These are phyloP conservation scores for Peucedramus taeniatus DNA, from an alignment of 2,113 vertebrate genomes.

Conservation along the genomic window DNA sequence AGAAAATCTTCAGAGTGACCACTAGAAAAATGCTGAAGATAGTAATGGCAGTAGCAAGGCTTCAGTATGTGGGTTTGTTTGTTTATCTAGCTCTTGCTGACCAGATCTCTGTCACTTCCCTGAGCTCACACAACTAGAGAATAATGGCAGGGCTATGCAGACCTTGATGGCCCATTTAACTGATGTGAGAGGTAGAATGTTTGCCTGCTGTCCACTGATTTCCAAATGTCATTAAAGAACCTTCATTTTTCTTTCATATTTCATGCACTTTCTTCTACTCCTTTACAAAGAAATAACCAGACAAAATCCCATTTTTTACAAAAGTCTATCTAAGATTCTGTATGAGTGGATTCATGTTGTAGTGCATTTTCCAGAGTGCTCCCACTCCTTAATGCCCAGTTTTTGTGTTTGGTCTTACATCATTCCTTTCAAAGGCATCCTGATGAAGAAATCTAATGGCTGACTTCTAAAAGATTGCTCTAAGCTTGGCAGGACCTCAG, in stretches of 20 bases:
- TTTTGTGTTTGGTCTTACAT: conserved; percentile 5
- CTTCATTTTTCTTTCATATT: neutral
- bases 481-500: neutral
- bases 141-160: neutral
- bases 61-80: neutral
- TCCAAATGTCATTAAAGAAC: neutral
- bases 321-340: neutral
- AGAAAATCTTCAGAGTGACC: neutral
- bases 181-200: neutral
- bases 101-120: neutral
- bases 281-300: neutral
- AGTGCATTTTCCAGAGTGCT: neutral
- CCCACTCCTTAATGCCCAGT: neutral
- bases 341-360: neutral
- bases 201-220: neutral
- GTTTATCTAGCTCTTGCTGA: neutral
- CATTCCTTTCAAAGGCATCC: conserved; percentile 4
- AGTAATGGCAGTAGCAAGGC: neutral
- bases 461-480: neutral
- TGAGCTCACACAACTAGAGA: neutral
- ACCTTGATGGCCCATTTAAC: neutral
- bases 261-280: neutral
- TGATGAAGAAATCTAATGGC: neutral
- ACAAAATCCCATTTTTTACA: neutral
- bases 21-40: neutral